Percentiles rank a stretch among this genome's conserved stretches.
Evolutionary conservation across 2,113 vertebrate species (phyloP).

Genomic region (Morone saxatilis): DNA sequence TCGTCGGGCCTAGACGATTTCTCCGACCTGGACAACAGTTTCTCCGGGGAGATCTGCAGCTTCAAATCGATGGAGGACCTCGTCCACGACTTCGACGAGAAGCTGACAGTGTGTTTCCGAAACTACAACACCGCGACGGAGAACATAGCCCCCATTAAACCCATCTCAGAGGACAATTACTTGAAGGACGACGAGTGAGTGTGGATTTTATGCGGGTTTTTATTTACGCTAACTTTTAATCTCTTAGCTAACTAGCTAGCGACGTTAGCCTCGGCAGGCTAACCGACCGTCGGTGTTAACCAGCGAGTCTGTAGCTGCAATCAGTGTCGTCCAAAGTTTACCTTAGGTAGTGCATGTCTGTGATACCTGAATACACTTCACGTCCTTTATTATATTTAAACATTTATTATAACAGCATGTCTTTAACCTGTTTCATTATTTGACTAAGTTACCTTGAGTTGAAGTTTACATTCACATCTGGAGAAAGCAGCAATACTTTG

Average conservation of each 20-base stretch:
- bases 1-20: conserved; percentile 81
- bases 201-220: not conserved
- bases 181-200: conserved; percentile 96
- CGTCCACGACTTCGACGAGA: conserved; percentile 90
- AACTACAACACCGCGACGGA: conserved; percentile 85
- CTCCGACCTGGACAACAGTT: conserved; percentile 85
- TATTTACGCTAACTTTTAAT: conserved; percentile 56
- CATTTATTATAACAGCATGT: not conserved
- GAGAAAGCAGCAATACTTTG: not conserved
- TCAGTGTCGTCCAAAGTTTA: conserved; percentile 56
- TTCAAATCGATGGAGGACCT: conserved; percentile 88
- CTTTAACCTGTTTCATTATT: not conserved
- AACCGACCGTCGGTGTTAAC: conserved; percentile 7
- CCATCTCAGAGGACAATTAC: conserved; percentile 91
- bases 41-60: conserved; percentile 85
- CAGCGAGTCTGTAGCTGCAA: conserved; percentile 31
- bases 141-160: conserved; percentile 86
- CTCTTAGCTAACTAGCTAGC: conserved; percentile 43
- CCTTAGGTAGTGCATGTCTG: not conserved
- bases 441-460: not conserved
- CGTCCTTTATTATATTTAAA: not conserved
- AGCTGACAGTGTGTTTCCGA: conserved; percentile 92
- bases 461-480: not conserved
- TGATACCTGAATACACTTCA: not conserved
- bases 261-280: conserved; percentile 42